Percentiles rank a stretch among this genome's conserved stretches.
Evolutionary conservation across 2,113 vertebrate genomes (phyloP).

Genomic region (Piaya cayana): DNA sequence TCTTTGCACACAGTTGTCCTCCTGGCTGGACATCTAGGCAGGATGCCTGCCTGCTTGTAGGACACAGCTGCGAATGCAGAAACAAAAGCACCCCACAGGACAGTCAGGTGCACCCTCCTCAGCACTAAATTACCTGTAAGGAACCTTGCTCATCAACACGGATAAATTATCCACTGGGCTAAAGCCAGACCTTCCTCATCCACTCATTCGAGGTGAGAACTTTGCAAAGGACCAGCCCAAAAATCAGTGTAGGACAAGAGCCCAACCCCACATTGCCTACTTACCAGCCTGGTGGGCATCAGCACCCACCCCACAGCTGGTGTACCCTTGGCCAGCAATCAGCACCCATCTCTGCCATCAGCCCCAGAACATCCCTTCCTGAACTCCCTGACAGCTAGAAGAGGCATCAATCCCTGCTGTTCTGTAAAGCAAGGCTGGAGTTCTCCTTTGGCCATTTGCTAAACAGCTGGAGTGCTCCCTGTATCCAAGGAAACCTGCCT

Average conservation of each 20-base stretch:
- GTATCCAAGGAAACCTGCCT: conserved; percentile 67
- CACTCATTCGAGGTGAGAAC: background rate
- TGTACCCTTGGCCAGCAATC: fast-evolving
- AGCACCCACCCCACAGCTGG: background rate
- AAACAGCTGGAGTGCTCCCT: conserved; percentile 62
- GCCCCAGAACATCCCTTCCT: background rate
- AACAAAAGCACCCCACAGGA: background rate
- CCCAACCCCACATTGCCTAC: background rate
- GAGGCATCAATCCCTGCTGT: background rate
- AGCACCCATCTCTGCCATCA: background rate
- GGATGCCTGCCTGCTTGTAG: background rate
- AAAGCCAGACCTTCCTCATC: background rate
- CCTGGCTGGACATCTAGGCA: background rate
- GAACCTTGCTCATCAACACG: background rate
- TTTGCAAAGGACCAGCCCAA: background rate
- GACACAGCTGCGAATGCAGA: background rate
- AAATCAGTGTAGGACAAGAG: background rate
- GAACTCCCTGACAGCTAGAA: background rate
- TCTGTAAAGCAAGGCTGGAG: conserved; percentile 39
- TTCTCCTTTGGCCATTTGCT: conserved; percentile 49
- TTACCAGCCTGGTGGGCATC: background rate
- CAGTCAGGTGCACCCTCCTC: background rate
- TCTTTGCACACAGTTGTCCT: background rate
- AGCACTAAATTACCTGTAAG: background rate
- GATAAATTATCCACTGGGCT: background rate